phyloP scores from a whole-genome alignment of 2,113 vertebrate genomes.

The Catharus bicknelli region DNA sequence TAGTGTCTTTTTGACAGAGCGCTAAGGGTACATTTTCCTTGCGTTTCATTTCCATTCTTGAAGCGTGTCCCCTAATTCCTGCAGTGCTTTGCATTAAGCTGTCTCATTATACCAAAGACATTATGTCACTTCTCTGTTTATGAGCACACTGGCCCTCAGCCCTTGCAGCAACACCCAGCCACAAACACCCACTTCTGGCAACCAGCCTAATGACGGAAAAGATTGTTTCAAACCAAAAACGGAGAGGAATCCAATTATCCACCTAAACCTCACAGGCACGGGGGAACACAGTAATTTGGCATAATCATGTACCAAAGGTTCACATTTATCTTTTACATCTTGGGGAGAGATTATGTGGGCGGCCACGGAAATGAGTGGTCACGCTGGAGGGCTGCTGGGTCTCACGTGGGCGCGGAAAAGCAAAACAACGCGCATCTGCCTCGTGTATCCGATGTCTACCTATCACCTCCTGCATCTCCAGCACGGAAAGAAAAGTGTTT shows the following conservation, averaged over 20 bases:
- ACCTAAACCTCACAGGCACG: background rate
- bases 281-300: conserved; percentile 18
- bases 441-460: background rate
- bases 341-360: background rate
- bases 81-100: conserved; percentile 46
- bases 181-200: conserved; percentile 55
- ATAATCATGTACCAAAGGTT: background rate
- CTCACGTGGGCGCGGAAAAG: background rate
- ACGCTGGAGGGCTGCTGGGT: background rate
- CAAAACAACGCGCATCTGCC: background rate
- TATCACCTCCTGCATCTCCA: background rate
- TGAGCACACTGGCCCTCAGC: conserved; percentile 30
- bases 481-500: background rate
- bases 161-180: conserved; percentile 34
- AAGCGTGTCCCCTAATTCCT: conserved; percentile 42
- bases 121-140: conserved; percentile 57
- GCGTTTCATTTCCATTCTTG: conserved; percentile 28
- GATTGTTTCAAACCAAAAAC: conserved; percentile 16
- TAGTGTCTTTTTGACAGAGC: conserved; percentile 4
- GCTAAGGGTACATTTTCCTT: background rate
- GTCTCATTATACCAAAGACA: conserved; percentile 61
- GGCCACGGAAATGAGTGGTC: background rate
- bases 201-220: conserved; percentile 48
- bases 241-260: conserved; percentile 40
- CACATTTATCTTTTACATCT: conserved; percentile 37